Percentiles rank a stretch among this genome's conserved stretches.
These are phyloP conservation scores for Bucco capensis DNA, from an alignment of 2,113 vertebrate genomes.

Conservation along the genomic window DNA sequence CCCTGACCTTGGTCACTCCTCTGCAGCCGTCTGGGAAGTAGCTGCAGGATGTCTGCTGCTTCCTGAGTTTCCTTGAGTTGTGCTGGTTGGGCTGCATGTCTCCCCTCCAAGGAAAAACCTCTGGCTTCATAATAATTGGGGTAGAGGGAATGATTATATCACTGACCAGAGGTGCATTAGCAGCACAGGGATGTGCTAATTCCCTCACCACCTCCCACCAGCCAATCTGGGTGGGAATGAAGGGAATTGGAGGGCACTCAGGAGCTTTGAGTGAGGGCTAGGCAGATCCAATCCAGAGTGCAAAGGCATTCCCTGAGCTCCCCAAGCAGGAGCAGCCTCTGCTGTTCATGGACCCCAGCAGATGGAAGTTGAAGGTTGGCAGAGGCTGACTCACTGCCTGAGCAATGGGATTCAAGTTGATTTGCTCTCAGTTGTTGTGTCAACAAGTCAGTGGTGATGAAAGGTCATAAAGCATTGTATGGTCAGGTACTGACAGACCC, in stretches of 20 bases:
- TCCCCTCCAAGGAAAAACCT: background rate
- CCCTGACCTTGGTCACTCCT: background rate
- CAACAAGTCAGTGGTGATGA: slow-evolving; percentile 58
- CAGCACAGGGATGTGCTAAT: background rate
- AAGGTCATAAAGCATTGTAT: slow-evolving; percentile 52
- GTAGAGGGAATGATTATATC: background rate
- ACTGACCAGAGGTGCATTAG: background rate
- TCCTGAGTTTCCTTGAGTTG: background rate
- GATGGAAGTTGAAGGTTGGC: background rate
- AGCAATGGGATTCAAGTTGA: slow-evolving; percentile 46
- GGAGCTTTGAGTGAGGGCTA: background rate
- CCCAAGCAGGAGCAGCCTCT: background rate
- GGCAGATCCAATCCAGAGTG: fast-evolving
- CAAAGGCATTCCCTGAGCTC: background rate
- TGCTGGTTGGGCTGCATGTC: background rate
- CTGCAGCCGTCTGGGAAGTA: background rate
- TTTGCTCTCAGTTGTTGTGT: slow-evolving; percentile 45
- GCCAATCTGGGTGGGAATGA: background rate
- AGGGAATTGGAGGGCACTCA: background rate
- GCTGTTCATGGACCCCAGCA: background rate
- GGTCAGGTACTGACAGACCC: background rate
- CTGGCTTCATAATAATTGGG: background rate
- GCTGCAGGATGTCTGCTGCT: background rate
- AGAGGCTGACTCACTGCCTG: slow-evolving; percentile 44
- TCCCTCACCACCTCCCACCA: background rate